phyloP scores from a whole-genome alignment of 2,797 vertebrate genomes.

The Oryzias dopingdopingensis region DNA sequence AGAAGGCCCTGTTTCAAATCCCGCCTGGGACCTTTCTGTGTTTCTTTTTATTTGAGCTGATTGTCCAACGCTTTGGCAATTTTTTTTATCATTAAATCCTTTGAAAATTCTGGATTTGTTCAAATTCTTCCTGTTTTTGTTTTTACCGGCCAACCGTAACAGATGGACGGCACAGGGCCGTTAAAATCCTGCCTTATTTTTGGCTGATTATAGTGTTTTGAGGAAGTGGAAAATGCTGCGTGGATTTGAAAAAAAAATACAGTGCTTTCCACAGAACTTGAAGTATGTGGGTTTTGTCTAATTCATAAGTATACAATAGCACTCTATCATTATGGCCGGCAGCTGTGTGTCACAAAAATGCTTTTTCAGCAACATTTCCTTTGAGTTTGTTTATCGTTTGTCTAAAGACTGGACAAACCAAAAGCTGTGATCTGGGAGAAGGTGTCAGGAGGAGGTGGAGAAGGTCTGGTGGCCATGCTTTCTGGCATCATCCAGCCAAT shows the following conservation, averaged over 20 bases:
- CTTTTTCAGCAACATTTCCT: no score
- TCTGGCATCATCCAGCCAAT: slow-evolving; percentile 79
- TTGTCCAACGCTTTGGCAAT: no score
- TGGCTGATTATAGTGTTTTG: slow-evolving; percentile 40
- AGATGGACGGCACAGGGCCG: slow-evolving; percentile 7
- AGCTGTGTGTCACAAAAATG: slow-evolving; percentile 28
- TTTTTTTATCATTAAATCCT: no score
- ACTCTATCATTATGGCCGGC: slow-evolving; percentile 54
- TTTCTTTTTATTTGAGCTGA: no score
- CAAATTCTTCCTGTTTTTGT: slow-evolving; percentile 19
- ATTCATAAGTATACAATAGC: slow-evolving; percentile 64
- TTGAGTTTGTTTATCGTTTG: slow-evolving; percentile 14
- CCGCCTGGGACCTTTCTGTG: no score
- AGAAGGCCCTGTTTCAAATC: no score
- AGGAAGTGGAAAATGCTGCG: slow-evolving; percentile 19
- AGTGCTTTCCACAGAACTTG: slow-evolving; percentile 42
- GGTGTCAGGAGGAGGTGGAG: slow-evolving; percentile 45
- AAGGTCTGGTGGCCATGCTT: slow-evolving; percentile 60
- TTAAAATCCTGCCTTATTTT: slow-evolving; percentile 41
- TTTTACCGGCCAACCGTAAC: slow-evolving; percentile 3
- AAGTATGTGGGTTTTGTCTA: slow-evolving; percentile 50
- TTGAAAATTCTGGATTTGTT: no score
- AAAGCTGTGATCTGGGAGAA: slow-evolving; percentile 32
- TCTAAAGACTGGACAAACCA: slow-evolving; percentile 24
- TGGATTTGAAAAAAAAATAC: slow-evolving; percentile 35